Percentiles rank a stretch among this genome's conserved stretches.
These are phyloP conservation scores for Periophthalmus modestus DNA, from an alignment of 2,113 vertebrate genomes.

Conservation along the genomic window DNA sequence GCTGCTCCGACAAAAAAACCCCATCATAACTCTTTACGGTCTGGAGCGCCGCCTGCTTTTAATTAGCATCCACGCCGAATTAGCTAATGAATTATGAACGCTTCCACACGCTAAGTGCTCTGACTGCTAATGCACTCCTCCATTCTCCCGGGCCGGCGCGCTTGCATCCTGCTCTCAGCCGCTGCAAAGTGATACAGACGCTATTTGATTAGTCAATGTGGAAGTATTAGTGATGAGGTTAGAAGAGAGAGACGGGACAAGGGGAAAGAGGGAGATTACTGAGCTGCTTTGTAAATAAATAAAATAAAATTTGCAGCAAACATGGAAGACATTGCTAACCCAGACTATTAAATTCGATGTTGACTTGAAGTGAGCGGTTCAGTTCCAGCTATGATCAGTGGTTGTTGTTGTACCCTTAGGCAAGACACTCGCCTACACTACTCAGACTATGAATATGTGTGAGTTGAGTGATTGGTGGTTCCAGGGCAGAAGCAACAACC, in stretches of 20 bases:
- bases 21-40: slow-evolving; percentile 69
- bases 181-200: neutral
- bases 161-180: slow-evolving; percentile 48
- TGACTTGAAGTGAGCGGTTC: too few species aligned
- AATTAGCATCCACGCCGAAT: slow-evolving; percentile 81
- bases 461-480: too few species aligned
- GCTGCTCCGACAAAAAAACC: slow-evolving; percentile 60
- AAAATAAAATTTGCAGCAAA: neutral
- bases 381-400: too few species aligned
- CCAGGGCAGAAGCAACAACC: too few species aligned
- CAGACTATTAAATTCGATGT: too few species aligned
- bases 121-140: slow-evolving; percentile 77
- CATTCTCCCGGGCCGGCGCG: slow-evolving; percentile 50
- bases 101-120: slow-evolving; percentile 76
- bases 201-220: slow-evolving; percentile 67
- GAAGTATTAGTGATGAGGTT: slow-evolving; percentile 67
- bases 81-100: slow-evolving; percentile 84
- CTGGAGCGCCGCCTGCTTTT: slow-evolving; percentile 73
- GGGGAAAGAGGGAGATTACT: neutral
- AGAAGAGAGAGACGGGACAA: neutral
- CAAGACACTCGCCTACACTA: too few species aligned
- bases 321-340: too few species aligned
- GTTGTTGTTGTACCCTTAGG: too few species aligned
- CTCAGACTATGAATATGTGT: too few species aligned
- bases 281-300: neutral